phyloP scores from a whole-genome alignment of 2,113 vertebrate genomes.

The Dendropsophus ebraccatus region DNA sequence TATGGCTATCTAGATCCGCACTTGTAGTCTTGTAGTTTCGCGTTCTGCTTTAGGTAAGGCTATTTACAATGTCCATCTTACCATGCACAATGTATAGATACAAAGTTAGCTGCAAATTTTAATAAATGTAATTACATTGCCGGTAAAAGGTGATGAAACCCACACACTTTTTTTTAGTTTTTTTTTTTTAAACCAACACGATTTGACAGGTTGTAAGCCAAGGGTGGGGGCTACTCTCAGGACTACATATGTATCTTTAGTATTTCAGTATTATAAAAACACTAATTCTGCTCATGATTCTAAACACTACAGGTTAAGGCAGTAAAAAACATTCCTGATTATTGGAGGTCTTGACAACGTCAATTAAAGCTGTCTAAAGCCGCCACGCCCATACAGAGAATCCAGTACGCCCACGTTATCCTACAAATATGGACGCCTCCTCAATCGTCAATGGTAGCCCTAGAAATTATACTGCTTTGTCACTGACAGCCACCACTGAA shows the following conservation, averaged over 20 bases:
- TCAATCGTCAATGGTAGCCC: neutral
- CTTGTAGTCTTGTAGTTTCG: conserved; percentile 63
- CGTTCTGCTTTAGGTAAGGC: conserved; percentile 71
- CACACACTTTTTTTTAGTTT: conserved; percentile 63
- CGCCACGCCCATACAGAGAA: conserved; percentile 68
- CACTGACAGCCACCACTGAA: neutral
- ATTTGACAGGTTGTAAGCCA: conserved; percentile 67
- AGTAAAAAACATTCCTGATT: conserved; percentile 89
- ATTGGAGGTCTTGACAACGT: conserved; percentile 77
- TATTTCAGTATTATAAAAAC: conserved; percentile 71
- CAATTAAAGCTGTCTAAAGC: conserved; percentile 88
- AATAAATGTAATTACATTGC: conserved; percentile 73
- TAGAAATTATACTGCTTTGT: neutral
- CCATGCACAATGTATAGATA: conserved; percentile 75
- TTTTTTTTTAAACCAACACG: conserved; percentile 66
- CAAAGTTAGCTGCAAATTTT: conserved; percentile 74
- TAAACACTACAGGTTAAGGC: conserved; percentile 93
- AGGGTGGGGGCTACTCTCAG: conserved; percentile 75
- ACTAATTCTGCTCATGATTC: conserved; percentile 74
- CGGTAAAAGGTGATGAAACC: conserved; percentile 74
- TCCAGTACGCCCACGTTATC: conserved; percentile 56
- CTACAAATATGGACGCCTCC: conserved; percentile 47
- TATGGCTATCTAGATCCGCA: conserved; percentile 69
- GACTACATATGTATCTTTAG: conserved; percentile 68
- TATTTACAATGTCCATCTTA: conserved; percentile 83